phyloP scores from a whole-genome alignment of 2,888 invertebrate genomes.

The Acronicta psi region DNA sequence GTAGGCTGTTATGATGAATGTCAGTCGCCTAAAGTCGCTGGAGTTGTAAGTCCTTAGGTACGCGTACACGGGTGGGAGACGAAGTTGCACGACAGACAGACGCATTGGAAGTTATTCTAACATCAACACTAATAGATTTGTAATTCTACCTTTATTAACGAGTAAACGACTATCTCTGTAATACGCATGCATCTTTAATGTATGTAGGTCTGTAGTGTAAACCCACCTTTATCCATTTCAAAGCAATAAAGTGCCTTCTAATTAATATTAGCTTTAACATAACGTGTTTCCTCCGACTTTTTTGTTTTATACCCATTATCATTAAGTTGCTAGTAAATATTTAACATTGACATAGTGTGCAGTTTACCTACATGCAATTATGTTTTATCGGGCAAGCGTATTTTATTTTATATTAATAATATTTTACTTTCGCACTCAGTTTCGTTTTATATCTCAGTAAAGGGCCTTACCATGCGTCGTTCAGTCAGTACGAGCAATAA shows the following conservation, averaged over 20 bases:
- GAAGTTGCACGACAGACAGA: too few relatives aligned
- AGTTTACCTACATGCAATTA: slow-evolving; percentile 30
- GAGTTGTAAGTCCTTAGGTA: too few relatives aligned
- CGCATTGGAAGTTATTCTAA: too few relatives aligned
- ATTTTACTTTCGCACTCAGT: slow-evolving; percentile 45
- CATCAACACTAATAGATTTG: not conserved
- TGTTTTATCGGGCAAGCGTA: slow-evolving; percentile 22
- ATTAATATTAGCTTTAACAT: slow-evolving; percentile 20
- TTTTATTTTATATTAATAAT: slow-evolving; percentile 41
- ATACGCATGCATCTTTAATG: not conserved
- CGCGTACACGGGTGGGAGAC: too few relatives aligned
- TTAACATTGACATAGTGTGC: slow-evolving; percentile 34
- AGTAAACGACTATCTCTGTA: too few relatives aligned
- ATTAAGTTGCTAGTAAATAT: slow-evolving; percentile 32
- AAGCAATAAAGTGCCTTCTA: slow-evolving; percentile 10
- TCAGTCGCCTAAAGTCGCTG: too few relatives aligned
- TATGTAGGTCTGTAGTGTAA: slow-evolving; percentile 2
- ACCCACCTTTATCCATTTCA: slow-evolving; percentile 1
- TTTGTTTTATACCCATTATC: slow-evolving; percentile 26
- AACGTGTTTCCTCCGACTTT: slow-evolving; percentile 20
- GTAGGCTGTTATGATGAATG: too few relatives aligned
- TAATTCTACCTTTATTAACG: too few relatives aligned
- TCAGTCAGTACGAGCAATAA: slow-evolving; percentile 53
- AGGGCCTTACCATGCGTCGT: slow-evolving; percentile 37
- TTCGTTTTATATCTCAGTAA: slow-evolving; percentile 41